phyloP scores from a whole-genome alignment of 2,797 vertebrate genomes.

The Arremon aurantiirostris region DNA sequence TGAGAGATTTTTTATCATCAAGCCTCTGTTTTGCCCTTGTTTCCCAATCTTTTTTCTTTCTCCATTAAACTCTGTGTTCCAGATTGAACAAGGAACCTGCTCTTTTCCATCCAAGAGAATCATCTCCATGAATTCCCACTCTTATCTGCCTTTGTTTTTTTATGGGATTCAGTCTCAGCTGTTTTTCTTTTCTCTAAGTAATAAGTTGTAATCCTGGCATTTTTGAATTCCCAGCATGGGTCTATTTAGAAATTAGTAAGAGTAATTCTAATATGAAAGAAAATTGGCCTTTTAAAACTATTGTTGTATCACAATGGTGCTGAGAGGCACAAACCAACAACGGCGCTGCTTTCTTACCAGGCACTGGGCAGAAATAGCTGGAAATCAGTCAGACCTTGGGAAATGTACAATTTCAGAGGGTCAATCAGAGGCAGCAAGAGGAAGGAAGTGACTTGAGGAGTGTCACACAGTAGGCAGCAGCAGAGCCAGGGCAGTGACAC shows the following conservation, averaged over 20 bases:
- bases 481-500: not conserved
- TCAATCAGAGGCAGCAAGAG: not conserved
- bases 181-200: slow-evolving; percentile 10
- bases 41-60: not conserved
- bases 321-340: not conserved
- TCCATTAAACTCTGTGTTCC: not conserved
- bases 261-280: not conserved
- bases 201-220: not conserved
- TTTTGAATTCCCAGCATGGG: not conserved
- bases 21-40: not conserved
- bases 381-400: not conserved
- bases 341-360: not conserved
- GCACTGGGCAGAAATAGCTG: not conserved
- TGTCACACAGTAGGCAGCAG: not conserved
- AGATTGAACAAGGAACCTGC: not conserved
- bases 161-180: not conserved
- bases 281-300: slow-evolving; percentile 20
- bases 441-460: not conserved
- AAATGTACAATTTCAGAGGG: not conserved
- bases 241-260: slow-evolving; percentile 30
- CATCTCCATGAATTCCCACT: not conserved
- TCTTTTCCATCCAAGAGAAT: not conserved
- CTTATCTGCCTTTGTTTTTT: not conserved
- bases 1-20: not conserved
- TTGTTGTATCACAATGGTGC: slow-evolving; percentile 44